A percentile compares a stretch with the other conserved stretches of the same genome.
Conservation (phyloP, 2,888 invertebrate genomes). For the Pherbina coryleti region DNA sequence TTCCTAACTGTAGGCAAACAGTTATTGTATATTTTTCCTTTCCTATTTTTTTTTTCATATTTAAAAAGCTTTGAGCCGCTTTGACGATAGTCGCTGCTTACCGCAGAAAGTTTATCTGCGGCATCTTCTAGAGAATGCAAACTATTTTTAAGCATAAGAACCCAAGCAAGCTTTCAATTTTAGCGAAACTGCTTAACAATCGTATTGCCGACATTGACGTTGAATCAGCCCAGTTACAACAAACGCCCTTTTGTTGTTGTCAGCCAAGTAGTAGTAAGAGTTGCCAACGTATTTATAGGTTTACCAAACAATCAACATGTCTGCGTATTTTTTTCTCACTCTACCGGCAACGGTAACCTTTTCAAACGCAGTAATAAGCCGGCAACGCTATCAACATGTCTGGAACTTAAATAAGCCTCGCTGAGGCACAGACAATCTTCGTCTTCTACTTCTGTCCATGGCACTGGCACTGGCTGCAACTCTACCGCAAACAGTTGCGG, state of each 20-base stretch:
- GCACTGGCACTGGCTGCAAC: not conserved
- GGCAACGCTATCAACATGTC: constrained; percentile 21
- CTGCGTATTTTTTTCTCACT: constrained; percentile 18
- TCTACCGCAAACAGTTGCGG: constrained; percentile 48
- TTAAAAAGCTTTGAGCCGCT: no score
- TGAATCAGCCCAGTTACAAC: not conserved
- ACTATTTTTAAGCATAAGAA: not conserved
- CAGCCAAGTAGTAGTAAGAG: not conserved
- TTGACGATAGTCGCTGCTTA: no score
- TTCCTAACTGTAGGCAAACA: no score
- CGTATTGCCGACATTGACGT: not conserved
- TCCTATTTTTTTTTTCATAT: no score
- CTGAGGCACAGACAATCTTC: not conserved
- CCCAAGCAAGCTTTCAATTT: not conserved
- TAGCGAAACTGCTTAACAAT: not conserved
- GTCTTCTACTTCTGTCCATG: not conserved
- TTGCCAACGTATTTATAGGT: constrained; percentile 26
- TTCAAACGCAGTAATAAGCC: constrained; percentile 24
- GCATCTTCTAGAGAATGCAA: not conserved
- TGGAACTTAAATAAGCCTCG: constrained; percentile 37
- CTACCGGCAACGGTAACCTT: not conserved
- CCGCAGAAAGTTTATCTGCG: no score
- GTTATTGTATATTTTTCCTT: no score
- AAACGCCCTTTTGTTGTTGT: not conserved
- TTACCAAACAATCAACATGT: constrained; percentile 32